Conservation (phyloP, 2,888 invertebrate genomes). For the Lapara coniferarum region DNA sequence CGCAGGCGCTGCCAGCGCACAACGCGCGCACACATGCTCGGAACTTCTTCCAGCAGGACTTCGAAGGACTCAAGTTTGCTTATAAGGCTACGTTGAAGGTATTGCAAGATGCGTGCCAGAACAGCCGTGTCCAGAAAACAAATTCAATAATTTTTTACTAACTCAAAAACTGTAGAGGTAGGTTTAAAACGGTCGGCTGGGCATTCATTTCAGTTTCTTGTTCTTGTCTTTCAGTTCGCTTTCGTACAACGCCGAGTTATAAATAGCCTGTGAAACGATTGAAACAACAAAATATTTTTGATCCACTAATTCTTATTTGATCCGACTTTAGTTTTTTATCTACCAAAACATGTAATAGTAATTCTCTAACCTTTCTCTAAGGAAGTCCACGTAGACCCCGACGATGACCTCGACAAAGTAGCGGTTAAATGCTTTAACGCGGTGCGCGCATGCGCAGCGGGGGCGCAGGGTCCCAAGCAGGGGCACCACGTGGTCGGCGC, state of each 20-base stretch:
- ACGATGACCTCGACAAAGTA: slow-evolving; percentile 51
- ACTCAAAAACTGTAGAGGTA: too few species aligned
- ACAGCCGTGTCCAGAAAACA: too few species aligned
- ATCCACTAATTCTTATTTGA: too few species aligned
- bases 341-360: neutral
- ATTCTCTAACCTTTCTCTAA: slow-evolving; percentile 32
- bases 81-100: slow-evolving; percentile 73
- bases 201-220: too few species aligned
- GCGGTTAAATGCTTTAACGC: slow-evolving; percentile 66
- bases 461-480: slow-evolving; percentile 62
- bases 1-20: slow-evolving; percentile 45
- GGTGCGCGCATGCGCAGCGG: slow-evolving; percentile 59
- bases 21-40: slow-evolving; percentile 55
- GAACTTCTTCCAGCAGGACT: slow-evolving; percentile 69
- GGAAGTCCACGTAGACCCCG: slow-evolving; percentile 61
- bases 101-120: neutral
- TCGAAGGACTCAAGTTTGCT: slow-evolving; percentile 67
- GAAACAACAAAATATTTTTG: neutral
- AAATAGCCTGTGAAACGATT: too few species aligned
- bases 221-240: too few species aligned
- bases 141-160: too few species aligned
- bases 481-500: slow-evolving; percentile 66
- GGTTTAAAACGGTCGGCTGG: too few species aligned
- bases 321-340: too few species aligned
- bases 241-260: too few species aligned